Base-by-base conservation (phyloP, 2,113 vertebrate species). In the Cheilinus undulatus region DNA sequence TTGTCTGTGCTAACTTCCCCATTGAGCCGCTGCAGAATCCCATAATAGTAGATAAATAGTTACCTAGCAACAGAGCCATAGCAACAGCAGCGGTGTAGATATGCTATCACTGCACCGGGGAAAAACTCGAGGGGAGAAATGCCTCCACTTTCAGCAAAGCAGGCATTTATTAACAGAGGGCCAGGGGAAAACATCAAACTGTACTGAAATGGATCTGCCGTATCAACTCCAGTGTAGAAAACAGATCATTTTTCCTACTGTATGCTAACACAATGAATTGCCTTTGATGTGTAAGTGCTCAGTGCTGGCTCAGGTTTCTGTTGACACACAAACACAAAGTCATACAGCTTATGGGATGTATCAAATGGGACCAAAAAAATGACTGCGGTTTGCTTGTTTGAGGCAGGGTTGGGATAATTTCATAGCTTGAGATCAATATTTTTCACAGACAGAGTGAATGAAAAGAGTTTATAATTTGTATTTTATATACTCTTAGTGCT, bases 41-140 rank as follows among this genome's bases (percentile, higher is more conserved):
- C 87, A 91, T 91, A 90, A 88, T 90, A 88, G 78, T 81, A 83
- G 76, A 83, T 77, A 86, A 79, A 76, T 3, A 45, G 82, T 88
- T 86, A 80, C 88, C 69, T 59, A 62, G 86, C 78, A 90, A 91
- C 78, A 77, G 50, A 72, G 69, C 81, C 66, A n/a, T 73, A 84
- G 80, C 87, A 85, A 86, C 86, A 72, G 64, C 75, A 66, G 78
- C 59, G 27, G 80, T 68, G 28, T 72, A 80, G 83, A 90, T 86
- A 76, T 86, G 83, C 52, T 66, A 82, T 82, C 77, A 15, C 52
- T 53, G 62, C 32, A 66, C 30, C 61, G 78, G 67, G 42, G 40
- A 42, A 17, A 79, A 83, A 82, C 73, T 75, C 14, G 49, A 74
- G 40, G 73, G 63, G 40, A 62, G 73, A 48, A 71, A 80, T 80